These are phyloP conservation scores for Orthonyx spaldingii DNA, from an alignment of 2,113 vertebrate species.

Conservation along the genomic window DNA sequence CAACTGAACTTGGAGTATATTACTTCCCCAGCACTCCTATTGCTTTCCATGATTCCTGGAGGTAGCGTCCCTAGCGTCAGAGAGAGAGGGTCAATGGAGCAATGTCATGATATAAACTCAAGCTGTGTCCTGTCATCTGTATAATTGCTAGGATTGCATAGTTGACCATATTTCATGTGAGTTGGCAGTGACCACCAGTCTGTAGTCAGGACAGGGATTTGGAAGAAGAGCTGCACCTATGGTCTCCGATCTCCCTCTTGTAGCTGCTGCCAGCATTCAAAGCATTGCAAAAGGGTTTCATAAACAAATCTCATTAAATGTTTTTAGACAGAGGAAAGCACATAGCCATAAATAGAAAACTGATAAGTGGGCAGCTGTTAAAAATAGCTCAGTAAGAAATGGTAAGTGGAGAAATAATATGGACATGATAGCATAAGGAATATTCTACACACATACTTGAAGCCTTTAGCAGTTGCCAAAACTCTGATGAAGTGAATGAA, in stretches of 20 bases:
- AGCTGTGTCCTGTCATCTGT: constrained; percentile 4
- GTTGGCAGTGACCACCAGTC: not conserved
- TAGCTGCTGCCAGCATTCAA: constrained; percentile 59
- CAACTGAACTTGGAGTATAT: not conserved
- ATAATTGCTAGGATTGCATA: not conserved
- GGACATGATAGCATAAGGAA: constrained; percentile 66
- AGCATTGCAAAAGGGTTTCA: constrained; percentile 58
- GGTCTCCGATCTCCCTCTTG: constrained; percentile 38
- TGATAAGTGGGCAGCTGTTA: constrained; percentile 63
- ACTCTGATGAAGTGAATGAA: constrained; percentile 69
- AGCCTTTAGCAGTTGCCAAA: constrained; percentile 57
- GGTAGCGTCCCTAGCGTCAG: not conserved
- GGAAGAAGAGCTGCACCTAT: constrained; percentile 37
- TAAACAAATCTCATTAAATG: constrained; percentile 66
- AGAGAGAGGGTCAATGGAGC: not conserved
- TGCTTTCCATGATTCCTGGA: not conserved
- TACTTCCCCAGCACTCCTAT: not conserved
- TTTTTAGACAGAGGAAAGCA: constrained; percentile 59
- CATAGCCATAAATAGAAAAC: constrained; percentile 65
- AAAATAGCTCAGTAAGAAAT: constrained; percentile 72
- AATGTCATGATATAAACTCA: not conserved
- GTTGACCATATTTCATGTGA: constrained; percentile 6
- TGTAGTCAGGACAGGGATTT: constrained; percentile 1
- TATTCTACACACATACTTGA: constrained; percentile 46
- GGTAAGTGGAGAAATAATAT: constrained; percentile 70